Evolutionary conservation across 2,888 invertebrate genomes (phyloP), one percentile per base, ranked within the genome.

Genomic region (Octonoba sinensis): DNA sequence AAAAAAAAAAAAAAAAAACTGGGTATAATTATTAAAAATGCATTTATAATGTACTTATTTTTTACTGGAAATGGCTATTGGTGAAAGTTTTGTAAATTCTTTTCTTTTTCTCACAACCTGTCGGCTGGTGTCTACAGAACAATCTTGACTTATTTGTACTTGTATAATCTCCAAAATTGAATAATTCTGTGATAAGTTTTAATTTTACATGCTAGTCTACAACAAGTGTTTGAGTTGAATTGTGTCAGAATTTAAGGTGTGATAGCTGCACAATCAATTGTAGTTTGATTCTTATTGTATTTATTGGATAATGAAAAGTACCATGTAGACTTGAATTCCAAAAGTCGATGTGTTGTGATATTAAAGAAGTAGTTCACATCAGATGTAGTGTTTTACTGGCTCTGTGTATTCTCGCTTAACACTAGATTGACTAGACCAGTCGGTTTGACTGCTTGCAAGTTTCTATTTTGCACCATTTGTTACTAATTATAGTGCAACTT

Each of bases 251-350:
- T 66, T 71, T 72, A 79, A 54, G 60, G 66, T 81, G 79, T 81
- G 79, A 81, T 81, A 81, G 79, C 62, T 81, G 79, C 79, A 81
- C 79, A 81, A 81, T 81, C 79, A 81, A 36, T 36, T 81, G 69
- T 72, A 71, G 72, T 51, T 54, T 72, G 72, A 72, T 51, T 72
- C 72, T 79, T 67, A 69, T 49, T 71, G 27, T 60, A 15, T 66
- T 44, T 60, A 66, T 59, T 73, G 70, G 60, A 44, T 59, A 71
- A 59, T 47, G 66, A 66, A 44, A 44, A 18, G 20, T 57, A 70
- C 47, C 66, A 66, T 69, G 57, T 72, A 54, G 20, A 54, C 65
- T 71, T 64, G 44, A 73, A 60, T 67, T 65, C 66, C 59, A 20
- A 57, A 78, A 71, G 66, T 72, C 67, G 54, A 73, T 79, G 79